Conservation (phyloP, 2,797 vertebrate species). For the Hafferia zeledoni region DNA sequence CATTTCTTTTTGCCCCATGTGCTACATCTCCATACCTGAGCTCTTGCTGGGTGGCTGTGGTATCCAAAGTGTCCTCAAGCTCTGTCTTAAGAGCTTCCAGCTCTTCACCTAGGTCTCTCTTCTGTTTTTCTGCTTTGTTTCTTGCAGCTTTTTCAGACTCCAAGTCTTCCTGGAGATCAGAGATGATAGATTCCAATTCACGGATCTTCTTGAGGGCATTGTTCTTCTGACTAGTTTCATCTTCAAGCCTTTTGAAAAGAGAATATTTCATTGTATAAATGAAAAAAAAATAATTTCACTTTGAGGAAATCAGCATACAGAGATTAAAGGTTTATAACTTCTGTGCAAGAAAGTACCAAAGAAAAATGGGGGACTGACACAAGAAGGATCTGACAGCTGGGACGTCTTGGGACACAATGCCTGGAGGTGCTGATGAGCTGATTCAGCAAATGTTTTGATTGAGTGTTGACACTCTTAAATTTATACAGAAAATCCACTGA, state of each 20-base stretch:
- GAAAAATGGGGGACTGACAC: not conserved
- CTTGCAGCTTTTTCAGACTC: constrained; percentile 89
- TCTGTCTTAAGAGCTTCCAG: constrained; percentile 95
- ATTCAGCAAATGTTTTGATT: not conserved
- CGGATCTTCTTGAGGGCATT: constrained; percentile 96
- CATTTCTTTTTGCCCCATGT: not conserved
- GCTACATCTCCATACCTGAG: constrained; percentile 80
- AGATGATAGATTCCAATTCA: constrained; percentile 93
- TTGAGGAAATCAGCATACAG: not conserved
- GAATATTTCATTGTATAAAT: not conserved
- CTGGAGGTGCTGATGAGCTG: not conserved
- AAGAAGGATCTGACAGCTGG: not conserved
- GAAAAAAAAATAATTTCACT: not conserved
- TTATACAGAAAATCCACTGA: not conserved
- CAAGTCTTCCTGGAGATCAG: constrained; percentile 95
- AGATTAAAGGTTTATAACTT: not conserved
- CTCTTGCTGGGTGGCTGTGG: constrained; percentile 94
- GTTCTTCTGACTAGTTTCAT: constrained; percentile 92
- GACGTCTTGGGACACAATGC: not conserved
- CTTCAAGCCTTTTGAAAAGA: constrained; percentile 84
- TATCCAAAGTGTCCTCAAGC: constrained; percentile 94
- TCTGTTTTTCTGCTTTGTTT: constrained; percentile 95
- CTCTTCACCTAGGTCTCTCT: constrained; percentile 93
- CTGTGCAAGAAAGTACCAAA: not conserved
- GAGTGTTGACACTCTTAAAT: not conserved